Conservation (phyloP, 2,888 invertebrate species). For the Tortrix viridana region DNA sequence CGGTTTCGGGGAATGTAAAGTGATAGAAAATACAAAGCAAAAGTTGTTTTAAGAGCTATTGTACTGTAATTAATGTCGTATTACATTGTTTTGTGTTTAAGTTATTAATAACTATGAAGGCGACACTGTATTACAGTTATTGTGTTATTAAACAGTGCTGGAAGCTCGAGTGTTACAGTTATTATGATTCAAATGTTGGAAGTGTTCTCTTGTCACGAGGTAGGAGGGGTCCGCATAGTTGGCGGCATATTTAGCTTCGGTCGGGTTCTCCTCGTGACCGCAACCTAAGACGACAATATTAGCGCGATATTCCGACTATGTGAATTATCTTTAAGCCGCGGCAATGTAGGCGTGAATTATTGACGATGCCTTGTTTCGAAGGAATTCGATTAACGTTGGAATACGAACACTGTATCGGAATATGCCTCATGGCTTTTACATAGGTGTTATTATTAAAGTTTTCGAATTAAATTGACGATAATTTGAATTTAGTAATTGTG, state of each 20-base stretch:
- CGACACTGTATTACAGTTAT: too few species aligned
- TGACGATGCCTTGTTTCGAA: conserved; percentile 58
- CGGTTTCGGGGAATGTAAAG: too few species aligned
- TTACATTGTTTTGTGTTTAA: too few species aligned
- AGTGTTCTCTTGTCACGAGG: conserved; percentile 15
- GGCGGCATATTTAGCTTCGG: conserved; percentile 49
- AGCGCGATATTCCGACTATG: conserved; percentile 68
- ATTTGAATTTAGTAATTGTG: too few species aligned
- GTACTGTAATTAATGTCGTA: too few species aligned
- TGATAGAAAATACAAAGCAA: too few species aligned
- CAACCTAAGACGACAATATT: conserved; percentile 63
- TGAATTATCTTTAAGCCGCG: conserved; percentile 62
- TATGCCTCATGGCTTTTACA: conserved; percentile 36
- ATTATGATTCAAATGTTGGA: conserved; percentile 9
- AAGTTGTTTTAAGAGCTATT: too few species aligned
- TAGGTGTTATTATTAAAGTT: neutral
- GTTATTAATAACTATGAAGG: too few species aligned
- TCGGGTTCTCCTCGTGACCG: conserved; percentile 57
- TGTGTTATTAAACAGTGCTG: neutral
- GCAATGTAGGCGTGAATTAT: conserved; percentile 63
- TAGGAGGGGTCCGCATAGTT: conserved; percentile 51
- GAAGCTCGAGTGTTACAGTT: neutral
- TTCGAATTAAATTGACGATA: neutral
- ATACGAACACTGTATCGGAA: conserved; percentile 43
- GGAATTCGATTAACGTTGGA: conserved; percentile 47